A percentile compares a stretch with the other conserved stretches of the same genome.
Conservation (phyloP, 2,888 invertebrate species). For the Zhengitettix transpicula region DNA sequence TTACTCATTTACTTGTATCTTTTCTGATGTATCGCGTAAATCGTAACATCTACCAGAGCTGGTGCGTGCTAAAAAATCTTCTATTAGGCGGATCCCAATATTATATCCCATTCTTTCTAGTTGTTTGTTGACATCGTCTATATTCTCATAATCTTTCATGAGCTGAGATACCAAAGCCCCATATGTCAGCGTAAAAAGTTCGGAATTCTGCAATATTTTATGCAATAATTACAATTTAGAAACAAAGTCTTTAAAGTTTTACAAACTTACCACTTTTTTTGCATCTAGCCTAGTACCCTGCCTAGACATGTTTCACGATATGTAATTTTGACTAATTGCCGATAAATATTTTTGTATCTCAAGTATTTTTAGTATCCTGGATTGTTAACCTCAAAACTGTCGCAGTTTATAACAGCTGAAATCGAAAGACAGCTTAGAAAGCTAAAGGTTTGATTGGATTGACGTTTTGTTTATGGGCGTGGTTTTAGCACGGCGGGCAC, state of each 20-base stretch:
- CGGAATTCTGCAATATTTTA: slow-evolving; percentile 61
- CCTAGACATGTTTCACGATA: slow-evolving; percentile 44
- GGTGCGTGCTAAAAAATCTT: slow-evolving; percentile 90
- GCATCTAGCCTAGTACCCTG: slow-evolving; percentile 52
- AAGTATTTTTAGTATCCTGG: too few species aligned
- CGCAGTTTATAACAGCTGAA: too few species aligned
- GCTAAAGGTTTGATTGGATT: too few species aligned
- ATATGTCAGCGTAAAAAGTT: slow-evolving; percentile 92
- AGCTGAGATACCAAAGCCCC: slow-evolving; percentile 95
- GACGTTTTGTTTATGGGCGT: too few species aligned
- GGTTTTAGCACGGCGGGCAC: too few species aligned
- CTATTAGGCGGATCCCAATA: slow-evolving; percentile 92
- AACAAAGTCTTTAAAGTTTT: neutral
- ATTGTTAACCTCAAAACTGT: too few species aligned
- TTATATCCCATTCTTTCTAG: slow-evolving; percentile 92
- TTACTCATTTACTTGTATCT: slow-evolving; percentile 58
- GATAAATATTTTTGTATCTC: too few species aligned
- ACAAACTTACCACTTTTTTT: slow-evolving; percentile 48
- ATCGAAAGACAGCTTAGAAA: too few species aligned
- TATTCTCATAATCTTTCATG: slow-evolving; percentile 88
- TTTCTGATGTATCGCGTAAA: slow-evolving; percentile 92
- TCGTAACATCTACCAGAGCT: slow-evolving; percentile 82
- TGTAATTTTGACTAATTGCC: too few species aligned
- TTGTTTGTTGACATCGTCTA: slow-evolving; percentile 96
- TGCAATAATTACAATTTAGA: too few species aligned